Evolutionary conservation across 1,140 invertebrate genomes (phyloP).

Genomic region (Euglossa dilemma): DNA sequence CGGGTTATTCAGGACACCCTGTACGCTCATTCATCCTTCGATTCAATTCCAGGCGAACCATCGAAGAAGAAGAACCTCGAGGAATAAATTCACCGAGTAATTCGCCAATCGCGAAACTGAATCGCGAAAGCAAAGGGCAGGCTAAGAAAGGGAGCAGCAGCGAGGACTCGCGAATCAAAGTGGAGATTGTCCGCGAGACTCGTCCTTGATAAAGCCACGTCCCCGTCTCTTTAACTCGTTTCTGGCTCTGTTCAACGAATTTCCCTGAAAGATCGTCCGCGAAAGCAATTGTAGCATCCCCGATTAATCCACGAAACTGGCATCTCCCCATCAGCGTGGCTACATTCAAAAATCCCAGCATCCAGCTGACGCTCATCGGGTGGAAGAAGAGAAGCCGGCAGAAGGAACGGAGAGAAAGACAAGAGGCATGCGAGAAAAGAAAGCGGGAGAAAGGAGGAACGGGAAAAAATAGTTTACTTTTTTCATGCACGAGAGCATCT

Average conservation of each 20-base stretch:
- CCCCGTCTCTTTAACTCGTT: not conserved
- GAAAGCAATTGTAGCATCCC: not conserved
- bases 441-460: constrained; percentile 40
- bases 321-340: too few relatives aligned
- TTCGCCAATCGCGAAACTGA: not conserved
- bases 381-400: not conserved
- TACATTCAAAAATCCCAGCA: not conserved
- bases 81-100: not conserved
- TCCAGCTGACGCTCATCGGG: not conserved
- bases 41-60: not conserved
- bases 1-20: too few relatives aligned
- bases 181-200: not conserved
- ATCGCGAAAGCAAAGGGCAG: not conserved
- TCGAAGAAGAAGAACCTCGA: not conserved
- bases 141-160: not conserved
- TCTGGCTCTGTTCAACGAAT: too few relatives aligned
- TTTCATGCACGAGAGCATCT: constrained; percentile 51
- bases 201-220: not conserved
- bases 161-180: not conserved
- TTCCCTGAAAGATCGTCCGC: not conserved
- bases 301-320: not conserved
- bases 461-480: constrained; percentile 71
- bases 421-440: not conserved
- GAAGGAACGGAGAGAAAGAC: not conserved
- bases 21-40: not conserved